phyloP scores from a whole-genome alignment of 2,888 invertebrate genomes.

The Lepidochitona cinerea region DNA sequence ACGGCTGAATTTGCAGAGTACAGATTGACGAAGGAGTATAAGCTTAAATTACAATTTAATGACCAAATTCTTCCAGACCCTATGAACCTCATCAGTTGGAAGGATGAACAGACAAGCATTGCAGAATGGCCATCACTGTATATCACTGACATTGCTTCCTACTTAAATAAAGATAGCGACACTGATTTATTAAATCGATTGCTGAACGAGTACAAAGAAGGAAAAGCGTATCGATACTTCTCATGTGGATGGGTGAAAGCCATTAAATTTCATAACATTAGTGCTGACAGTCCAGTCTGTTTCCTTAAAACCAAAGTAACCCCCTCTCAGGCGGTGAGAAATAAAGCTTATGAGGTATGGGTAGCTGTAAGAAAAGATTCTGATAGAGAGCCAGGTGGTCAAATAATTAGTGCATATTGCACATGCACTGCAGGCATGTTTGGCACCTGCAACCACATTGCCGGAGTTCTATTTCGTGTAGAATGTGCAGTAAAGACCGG shows the following conservation, averaged over 20 bases:
- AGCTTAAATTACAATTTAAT: conserved; percentile 12
- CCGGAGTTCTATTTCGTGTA: neutral
- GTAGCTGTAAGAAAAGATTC: conserved; percentile 15
- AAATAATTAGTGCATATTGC: conserved; percentile 19
- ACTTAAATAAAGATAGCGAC: conserved; percentile 14
- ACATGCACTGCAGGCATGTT: conserved; percentile 24
- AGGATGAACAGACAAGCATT: conserved; percentile 23
- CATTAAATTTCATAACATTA: conserved; percentile 20
- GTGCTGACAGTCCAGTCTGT: conserved; percentile 12
- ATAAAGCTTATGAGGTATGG: conserved; percentile 31
- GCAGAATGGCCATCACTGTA: conserved; percentile 26
- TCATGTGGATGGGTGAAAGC: conserved; percentile 30
- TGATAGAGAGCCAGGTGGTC: neutral
- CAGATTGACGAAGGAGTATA: conserved; percentile 20
- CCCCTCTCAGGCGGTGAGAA: conserved; percentile 29
- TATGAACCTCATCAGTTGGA: conserved; percentile 21
- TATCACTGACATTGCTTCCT: conserved; percentile 27
- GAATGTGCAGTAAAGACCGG: neutral
- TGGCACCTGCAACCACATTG: neutral
- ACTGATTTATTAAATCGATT: conserved; percentile 15
- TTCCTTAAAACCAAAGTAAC: conserved; percentile 26
- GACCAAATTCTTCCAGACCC: conserved; percentile 24
- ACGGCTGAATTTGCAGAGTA: conserved; percentile 3
- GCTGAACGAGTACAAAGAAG: conserved; percentile 32
- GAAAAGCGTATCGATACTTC: conserved; percentile 30